phyloP scores from a whole-genome alignment of 2,797 vertebrate genomes.

The Anabacerthia variegaticeps region DNA sequence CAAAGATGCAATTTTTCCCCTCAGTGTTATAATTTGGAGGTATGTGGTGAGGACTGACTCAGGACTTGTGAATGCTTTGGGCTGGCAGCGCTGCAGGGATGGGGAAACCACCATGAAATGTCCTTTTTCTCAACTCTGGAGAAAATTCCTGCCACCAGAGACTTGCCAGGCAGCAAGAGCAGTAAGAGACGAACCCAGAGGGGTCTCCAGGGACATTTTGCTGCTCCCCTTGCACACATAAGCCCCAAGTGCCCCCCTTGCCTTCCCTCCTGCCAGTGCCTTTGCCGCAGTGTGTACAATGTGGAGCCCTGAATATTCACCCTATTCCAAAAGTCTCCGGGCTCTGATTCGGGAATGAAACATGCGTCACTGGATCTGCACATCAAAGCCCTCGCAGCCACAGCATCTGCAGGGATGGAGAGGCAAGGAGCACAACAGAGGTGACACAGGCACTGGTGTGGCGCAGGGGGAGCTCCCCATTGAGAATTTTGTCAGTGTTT shows the following conservation, averaged over 20 bases:
- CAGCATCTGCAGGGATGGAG: background rate
- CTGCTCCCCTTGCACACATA: background rate
- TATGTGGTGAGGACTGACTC: background rate
- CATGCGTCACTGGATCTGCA: conserved; percentile 4
- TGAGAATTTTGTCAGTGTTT: background rate
- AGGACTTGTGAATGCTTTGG: background rate
- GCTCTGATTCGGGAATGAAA: background rate
- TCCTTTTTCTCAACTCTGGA: background rate
- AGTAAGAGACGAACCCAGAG: background rate
- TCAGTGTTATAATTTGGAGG: background rate
- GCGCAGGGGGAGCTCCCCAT: conserved; percentile 1
- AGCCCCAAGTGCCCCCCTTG: accelerated
- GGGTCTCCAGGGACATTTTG: background rate
- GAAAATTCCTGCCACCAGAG: background rate
- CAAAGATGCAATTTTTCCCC: background rate
- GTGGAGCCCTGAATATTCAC: background rate
- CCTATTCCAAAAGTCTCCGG: background rate
- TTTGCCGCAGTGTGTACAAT: background rate
- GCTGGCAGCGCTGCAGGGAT: background rate
- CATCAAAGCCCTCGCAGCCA: conserved; percentile 35
- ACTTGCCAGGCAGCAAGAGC: background rate
- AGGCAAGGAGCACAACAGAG: conserved; percentile 8
- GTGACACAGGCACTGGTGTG: background rate
- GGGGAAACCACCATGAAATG: background rate
- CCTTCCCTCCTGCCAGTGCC: background rate